phyloP scores from a whole-genome alignment of 2,797 vertebrate species.

The Betta splendens region DNA sequence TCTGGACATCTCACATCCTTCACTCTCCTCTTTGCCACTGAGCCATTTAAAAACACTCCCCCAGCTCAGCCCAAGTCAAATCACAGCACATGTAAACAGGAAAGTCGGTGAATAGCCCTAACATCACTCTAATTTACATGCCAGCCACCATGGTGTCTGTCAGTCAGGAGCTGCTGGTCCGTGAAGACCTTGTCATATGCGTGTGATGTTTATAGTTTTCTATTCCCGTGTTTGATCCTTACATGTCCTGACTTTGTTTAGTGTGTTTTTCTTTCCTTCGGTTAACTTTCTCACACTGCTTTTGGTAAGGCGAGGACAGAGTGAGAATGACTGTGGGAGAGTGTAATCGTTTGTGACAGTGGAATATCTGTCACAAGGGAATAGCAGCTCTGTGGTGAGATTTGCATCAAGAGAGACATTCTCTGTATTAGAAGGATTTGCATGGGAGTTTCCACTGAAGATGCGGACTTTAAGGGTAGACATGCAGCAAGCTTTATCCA shows the following conservation, averaged over 20 bases:
- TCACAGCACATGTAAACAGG: slow-evolving; percentile 70
- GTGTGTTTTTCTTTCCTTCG: slow-evolving; percentile 1
- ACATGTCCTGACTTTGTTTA: slow-evolving; percentile 31
- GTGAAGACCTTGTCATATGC: slow-evolving; percentile 43
- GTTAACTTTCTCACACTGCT: slow-evolving; percentile 21
- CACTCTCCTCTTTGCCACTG: slow-evolving; percentile 46
- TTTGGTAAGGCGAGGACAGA: slow-evolving; percentile 28
- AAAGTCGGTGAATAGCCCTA: slow-evolving; percentile 69
- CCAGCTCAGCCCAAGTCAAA: slow-evolving; percentile 45
- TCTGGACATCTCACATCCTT: slow-evolving; percentile 41
- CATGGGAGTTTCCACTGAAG: slow-evolving; percentile 59
- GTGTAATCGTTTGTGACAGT: slow-evolving; percentile 62
- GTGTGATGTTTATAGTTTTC: slow-evolving; percentile 66
- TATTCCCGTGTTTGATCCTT: slow-evolving; percentile 59
- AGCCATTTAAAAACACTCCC: slow-evolving; percentile 65
- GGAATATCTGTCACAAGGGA: slow-evolving; percentile 67
- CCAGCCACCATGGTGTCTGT: slow-evolving; percentile 61
- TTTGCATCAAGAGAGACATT: slow-evolving; percentile 62
- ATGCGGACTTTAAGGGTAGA: slow-evolving; percentile 52
- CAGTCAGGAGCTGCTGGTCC: slow-evolving; percentile 57
- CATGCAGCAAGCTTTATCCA: slow-evolving; percentile 36
- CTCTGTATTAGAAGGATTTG: slow-evolving; percentile 51
- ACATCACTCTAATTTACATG: slow-evolving; percentile 57
- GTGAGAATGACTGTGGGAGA: slow-evolving; percentile 57
- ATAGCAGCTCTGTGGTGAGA: slow-evolving; percentile 58